Evolutionary conservation across 2,797 vertebrate species (phyloP), one percentile per base, ranked within the genome.

Genomic region (Poeciliopsis paucimaculata): DNA sequence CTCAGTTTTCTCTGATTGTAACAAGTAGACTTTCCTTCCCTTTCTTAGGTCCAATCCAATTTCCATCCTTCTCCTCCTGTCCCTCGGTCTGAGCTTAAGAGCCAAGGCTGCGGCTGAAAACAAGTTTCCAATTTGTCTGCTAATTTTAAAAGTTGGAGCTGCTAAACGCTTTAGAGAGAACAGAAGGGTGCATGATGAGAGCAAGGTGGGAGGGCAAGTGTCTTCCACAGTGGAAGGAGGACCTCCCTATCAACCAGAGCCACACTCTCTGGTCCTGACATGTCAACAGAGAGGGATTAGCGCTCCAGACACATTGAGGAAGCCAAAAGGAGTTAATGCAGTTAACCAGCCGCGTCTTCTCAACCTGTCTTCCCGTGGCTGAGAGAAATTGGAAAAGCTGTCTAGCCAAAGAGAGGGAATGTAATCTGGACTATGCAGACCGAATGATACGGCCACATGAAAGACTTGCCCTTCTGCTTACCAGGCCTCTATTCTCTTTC

Each of bases 401-500:
- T 90, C 91, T 88, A 78, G 84, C 90, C 87, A 83, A 86, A 85
- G 76, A 90, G 83, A 81, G 79, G 87, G 86, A 93, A 86, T 90
- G 87, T 93, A 94, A 94, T 94, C 94, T 93, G 92, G 89, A 93
- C 90, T 91, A 91, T 93, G 92, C 94, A 95, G 92, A 92, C 90
- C 49, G 81, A 86, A 91, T 90, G 88, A 92, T 90, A 84, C 31
- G 28, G 77, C 79, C 82, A 94, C 92, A 93, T 93, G 82, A 94
- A 93, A 93, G 91, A 76, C 73, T 81, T 88, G 84, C 88, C 90
- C 88, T 86, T 82, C 84, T 85, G 87, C 88, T 87, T 86, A 85
- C 87, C 80, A 73, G 76, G 77, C 81, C 68, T 83, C 90, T 90
- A 92, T 92, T 91, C 92, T 92, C 87, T 92, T 92, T 91, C 80